A percentile compares a stretch with the other conserved stretches of the same genome.
These are phyloP conservation scores for Agrochola circellaris DNA, from an alignment of 2,888 invertebrate species.

Conservation along the genomic window DNA sequence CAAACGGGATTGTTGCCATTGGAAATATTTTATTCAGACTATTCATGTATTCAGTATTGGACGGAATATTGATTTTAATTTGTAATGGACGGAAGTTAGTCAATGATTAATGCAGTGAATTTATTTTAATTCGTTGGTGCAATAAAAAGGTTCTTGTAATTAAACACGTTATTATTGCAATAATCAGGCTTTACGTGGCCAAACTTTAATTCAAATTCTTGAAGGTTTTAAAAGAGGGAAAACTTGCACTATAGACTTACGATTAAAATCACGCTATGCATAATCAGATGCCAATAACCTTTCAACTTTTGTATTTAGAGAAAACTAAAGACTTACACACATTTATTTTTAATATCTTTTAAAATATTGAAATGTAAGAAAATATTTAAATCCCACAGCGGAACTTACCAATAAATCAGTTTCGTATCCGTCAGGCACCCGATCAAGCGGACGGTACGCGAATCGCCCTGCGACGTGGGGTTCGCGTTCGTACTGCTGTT, in stretches of 20 bases:
- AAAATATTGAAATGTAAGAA: too few species aligned
- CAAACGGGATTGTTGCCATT: not conserved
- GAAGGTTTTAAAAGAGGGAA: too few species aligned
- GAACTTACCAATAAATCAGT: constrained; percentile 74
- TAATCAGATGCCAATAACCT: not conserved
- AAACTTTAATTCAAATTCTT: too few species aligned
- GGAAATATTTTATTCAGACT: constrained; percentile 6
- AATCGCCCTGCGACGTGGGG: constrained; percentile 95
- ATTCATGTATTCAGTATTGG: not conserved
- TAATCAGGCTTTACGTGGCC: not conserved
- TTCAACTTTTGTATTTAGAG: too few species aligned
- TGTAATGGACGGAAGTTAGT: not conserved
- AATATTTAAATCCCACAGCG: constrained; percentile 46
- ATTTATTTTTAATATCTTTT: not conserved
- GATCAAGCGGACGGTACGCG: constrained; percentile 91
- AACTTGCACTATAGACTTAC: too few species aligned
- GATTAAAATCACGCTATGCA: not conserved
- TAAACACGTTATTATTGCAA: not conserved
- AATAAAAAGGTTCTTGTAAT: not conserved
- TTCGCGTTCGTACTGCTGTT: constrained; percentile 95
- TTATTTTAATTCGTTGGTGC: too few species aligned
- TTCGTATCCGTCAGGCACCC: constrained; percentile 89
- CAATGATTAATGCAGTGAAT: too few species aligned
- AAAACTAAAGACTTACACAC: too few species aligned
- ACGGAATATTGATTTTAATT: not conserved